These are phyloP conservation scores for Macaria liturata DNA, from an alignment of 2,888 invertebrate genomes.

Conservation along the genomic window DNA sequence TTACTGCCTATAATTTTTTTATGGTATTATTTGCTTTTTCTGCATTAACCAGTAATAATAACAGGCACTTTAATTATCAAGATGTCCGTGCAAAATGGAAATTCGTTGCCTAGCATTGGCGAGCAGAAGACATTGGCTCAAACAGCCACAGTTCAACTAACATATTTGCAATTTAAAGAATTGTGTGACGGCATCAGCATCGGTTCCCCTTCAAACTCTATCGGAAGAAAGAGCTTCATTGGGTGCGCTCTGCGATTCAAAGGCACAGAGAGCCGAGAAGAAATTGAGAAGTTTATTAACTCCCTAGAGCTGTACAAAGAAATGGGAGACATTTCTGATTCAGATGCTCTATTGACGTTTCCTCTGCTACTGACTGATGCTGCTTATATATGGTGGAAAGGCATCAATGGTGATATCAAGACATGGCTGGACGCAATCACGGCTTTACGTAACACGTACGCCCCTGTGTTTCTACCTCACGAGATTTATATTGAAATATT, in stretches of 20 bases:
- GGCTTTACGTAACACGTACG: not conserved
- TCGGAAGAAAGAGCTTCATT: not conserved
- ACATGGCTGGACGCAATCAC: not conserved
- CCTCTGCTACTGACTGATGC: not conserved
- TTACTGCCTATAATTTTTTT: no score
- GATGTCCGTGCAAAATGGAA: no score
- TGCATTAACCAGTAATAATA: no score
- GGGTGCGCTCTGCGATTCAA: not conserved
- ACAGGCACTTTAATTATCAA: no score
- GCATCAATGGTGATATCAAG: not conserved
- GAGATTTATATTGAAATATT: slow-evolving; percentile 1
- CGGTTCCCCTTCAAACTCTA: no score
- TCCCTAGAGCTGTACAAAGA: slow-evolving; percentile 1
- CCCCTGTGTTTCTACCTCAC: slow-evolving; percentile 1
- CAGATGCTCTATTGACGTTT: slow-evolving; percentile 1
- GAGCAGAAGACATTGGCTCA: no score
- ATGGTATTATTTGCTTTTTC: no score
- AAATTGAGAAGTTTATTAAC: slow-evolving; percentile 2
- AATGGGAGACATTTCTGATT: not conserved
- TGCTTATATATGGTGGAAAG: slow-evolving; percentile 1
- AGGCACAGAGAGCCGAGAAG: not conserved
- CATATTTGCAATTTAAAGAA: not conserved
- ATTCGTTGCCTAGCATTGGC: no score
- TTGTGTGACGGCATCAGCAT: not conserved
- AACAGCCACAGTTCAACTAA: not conserved